Evolutionary conservation across 2,113 vertebrate genomes (phyloP), one percentile per base, ranked within the genome.

Genomic region (Caracal caracal): DNA sequence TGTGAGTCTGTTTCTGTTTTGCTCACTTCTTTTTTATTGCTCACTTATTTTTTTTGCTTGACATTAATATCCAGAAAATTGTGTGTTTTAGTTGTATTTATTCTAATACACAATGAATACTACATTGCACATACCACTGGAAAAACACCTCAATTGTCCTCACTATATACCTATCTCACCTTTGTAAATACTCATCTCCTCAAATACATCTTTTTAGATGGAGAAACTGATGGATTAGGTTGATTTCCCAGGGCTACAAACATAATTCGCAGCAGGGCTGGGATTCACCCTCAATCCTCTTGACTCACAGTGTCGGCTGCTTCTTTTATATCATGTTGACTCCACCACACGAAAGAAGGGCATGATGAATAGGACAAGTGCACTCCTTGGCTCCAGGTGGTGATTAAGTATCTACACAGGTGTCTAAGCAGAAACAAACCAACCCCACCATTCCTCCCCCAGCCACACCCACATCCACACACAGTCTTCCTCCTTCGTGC

Each of bases 401-500:
- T 92, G 96, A 91, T 91, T 85, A 94, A 95, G 76, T 59, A 13
- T 79, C 70, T 53, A 15, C 1, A 96, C 65, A 88, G 61, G 53
- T 59, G 33, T 94, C 61, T 70, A 75, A 78, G 56, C n/a, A 75
- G 66, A 97, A 94, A n/a, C 94, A 93, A 85, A 93, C 53, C 66
- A 92, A 80, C 19, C n/a, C 28, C 28, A 40, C 3, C 33, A 5
- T 19, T n/a, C n/a, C 61, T 51, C 1, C 6, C 11, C 10, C 8
- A 43, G 8, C 43, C 35, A 5, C 43, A 43, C 43, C 1, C 43
- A 10, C 19, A 1, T 20, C 7, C 70, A 75, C 37, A 49, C 30
- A 63, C 43, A 68, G 30, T 51, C 65, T n/a, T 76, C 26, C 24
- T 93, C 63, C 10, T 56, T 56, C 2, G 7, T n/a, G 8, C 43